phyloP scores from a whole-genome alignment of 2,113 vertebrate species.

The Synodontis membranacea region DNA sequence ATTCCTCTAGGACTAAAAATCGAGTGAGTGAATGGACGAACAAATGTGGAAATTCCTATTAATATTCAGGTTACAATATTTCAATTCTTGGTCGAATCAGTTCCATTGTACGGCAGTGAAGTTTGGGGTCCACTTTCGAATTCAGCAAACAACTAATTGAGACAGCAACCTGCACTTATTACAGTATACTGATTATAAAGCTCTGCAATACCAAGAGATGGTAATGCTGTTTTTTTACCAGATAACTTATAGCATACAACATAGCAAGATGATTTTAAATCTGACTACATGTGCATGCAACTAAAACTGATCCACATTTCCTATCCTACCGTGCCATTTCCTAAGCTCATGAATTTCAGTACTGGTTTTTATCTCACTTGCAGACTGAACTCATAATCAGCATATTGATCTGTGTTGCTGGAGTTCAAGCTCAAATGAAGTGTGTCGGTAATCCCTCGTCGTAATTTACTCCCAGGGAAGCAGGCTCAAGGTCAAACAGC shows the following conservation, averaged over 20 bases:
- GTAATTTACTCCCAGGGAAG: constrained; percentile 68
- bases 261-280: neutral
- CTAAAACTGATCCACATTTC: constrained; percentile 13
- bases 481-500: constrained; percentile 68
- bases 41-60: neutral
- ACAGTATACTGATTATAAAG: neutral
- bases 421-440: constrained; percentile 64
- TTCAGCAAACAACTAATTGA: neutral
- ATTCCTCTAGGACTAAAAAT: neutral
- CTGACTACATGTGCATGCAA: neutral
- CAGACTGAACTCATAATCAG: constrained; percentile 65
- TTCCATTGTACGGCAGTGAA: neutral
- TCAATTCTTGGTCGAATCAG: too few species aligned
- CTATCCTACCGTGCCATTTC: neutral
- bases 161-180: neutral
- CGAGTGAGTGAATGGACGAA: neutral
- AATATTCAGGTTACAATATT: neutral
- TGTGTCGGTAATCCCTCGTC: constrained; percentile 65
- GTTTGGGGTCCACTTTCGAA: neutral
- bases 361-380: constrained; percentile 67
- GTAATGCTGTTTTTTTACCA: neutral
- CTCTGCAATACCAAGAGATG: neutral
- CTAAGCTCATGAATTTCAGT: constrained; percentile 65
- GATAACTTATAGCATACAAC: neutral
- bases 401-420: constrained; percentile 69